Evolutionary conservation across 64 coral and sea anemone species (phyloP).

Genomic region (Exaiptasia diaphana): DNA sequence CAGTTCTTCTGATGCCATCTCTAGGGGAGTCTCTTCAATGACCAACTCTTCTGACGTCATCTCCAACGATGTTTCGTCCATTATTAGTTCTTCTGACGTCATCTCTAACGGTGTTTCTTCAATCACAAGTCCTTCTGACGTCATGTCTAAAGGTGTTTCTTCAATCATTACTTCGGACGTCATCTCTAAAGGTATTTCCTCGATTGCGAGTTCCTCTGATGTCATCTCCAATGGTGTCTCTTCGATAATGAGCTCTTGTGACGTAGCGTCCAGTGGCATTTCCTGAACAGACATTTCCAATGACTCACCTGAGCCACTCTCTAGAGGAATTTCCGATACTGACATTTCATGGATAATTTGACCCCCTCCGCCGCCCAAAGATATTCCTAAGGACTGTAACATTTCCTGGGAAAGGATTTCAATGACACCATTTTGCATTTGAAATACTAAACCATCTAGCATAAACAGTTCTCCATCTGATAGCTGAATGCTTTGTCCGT

Average conservation of each 20-base stretch:
- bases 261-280: not conserved
- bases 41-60: not conserved
- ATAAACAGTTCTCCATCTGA: not conserved
- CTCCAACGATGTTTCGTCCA: not conserved
- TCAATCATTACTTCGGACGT: not conserved
- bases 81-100: not conserved
- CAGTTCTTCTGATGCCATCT: not conserved
- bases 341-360: not conserved
- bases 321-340: not conserved
- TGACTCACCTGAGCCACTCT: not conserved
- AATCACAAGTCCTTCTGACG: not conserved
- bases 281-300: not conserved
- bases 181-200: not conserved
- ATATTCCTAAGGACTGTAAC: not conserved
- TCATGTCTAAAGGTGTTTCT: constrained; percentile 2
- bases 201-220: not conserved
- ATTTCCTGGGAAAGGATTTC: not conserved
- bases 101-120: constrained; percentile 2
- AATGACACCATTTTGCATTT: not conserved
- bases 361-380: not conserved
- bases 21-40: not conserved
- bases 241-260: not conserved
- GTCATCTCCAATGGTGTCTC: constrained; percentile 6
- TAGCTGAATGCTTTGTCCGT: not conserved
- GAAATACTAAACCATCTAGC: not conserved